phyloP scores from a whole-genome alignment of 2,888 invertebrate species.

The Uropetala carovei region DNA sequence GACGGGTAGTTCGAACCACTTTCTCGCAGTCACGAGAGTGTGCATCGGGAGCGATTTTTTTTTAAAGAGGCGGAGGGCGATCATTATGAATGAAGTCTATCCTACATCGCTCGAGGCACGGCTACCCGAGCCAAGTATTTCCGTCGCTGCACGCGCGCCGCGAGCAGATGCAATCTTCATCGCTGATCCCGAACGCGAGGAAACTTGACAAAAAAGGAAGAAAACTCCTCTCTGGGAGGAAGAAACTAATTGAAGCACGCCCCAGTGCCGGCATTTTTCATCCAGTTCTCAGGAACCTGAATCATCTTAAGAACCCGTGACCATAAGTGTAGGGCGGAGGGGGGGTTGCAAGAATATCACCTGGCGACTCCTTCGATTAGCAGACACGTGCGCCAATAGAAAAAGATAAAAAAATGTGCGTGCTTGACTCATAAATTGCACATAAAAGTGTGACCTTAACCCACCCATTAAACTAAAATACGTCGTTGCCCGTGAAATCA shows the following conservation, averaged over 20 bases:
- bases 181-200: neutral
- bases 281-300: neutral
- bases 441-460: neutral
- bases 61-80: neutral
- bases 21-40: neutral
- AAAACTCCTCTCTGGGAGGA: neutral
- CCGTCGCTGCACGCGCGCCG: neutral
- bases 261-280: neutral
- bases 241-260: conserved; percentile 21
- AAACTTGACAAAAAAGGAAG: neutral
- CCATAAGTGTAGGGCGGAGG: neutral
- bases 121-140: too few species aligned
- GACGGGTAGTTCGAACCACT: neutral
- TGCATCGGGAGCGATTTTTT: neutral
- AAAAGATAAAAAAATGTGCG: neutral
- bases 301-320: neutral
- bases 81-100: conserved; percentile 13
- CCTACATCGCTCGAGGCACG: too few species aligned
- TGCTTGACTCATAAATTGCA: neutral
- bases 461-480: neutral
- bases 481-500: too few species aligned
- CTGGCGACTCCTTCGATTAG: neutral
- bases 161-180: neutral
- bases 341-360: neutral
- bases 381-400: neutral